Base-by-base conservation (phyloP, 1,140 invertebrate genomes). In the Apis florea region DNA sequence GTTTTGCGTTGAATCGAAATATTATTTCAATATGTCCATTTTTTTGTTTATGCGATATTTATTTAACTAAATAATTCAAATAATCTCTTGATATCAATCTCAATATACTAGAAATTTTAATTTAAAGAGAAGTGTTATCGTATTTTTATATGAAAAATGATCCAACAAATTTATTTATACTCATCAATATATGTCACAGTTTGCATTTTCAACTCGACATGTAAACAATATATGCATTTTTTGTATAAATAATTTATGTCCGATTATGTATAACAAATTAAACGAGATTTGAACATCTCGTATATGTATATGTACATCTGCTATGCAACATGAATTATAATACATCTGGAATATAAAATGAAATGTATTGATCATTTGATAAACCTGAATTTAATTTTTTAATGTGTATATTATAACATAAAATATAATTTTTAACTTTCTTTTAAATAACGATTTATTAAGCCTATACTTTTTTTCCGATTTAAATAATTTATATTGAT, bases 271-370 rank as follows among this genome's bases (percentile, higher is more conserved):
- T 70, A 68, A 70, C 40, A 31, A 72, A 82, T 47, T 6, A 40
- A 49, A 40, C 11, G n/a, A 67, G 54, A 31, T 19, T 40, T 10
- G 31, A 78, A 17, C n/a, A 26, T 59, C n/a, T 82, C 63, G 40
- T 58, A 80, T 80, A 72, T 83, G 61, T 71, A 67, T 21, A 69
- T 84, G 79, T 84, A 83, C 47, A 31, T 40, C 72, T 82, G 79
- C 67, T 84, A 84, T 82, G 63, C 59, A 70, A 82, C 54, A 75
- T 51, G 59, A 61, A 81, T 59, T 73, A 74, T 76, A 80, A 83
- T 81, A 80, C 26, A 75, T 56, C 13, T 81, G 66, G 8, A 74
- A 58, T 85, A 49, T 86, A 75, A 54, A 78, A 69, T 8, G 56
- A 74, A 58, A 26, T 15, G 47, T 26, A 49, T 63, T n/a, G 8